A percentile compares a stretch with the other conserved stretches of the same genome.
These are phyloP conservation scores for Chaetodon auriga DNA, from an alignment of 2,113 vertebrate species.

Conservation along the genomic window DNA sequence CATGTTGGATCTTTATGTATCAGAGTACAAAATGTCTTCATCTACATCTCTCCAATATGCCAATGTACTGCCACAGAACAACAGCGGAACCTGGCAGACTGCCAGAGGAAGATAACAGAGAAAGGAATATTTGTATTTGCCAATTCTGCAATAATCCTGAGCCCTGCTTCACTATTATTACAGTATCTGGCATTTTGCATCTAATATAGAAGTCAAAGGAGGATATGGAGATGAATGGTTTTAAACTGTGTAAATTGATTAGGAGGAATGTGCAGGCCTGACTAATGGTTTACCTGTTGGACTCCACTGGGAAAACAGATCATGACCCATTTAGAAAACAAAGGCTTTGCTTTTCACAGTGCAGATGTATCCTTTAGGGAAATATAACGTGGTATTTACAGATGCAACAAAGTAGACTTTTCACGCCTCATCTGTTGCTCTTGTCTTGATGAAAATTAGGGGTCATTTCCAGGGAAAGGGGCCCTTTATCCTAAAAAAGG, in stretches of 20 bases:
- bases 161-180: constrained; percentile 66
- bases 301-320: constrained; percentile 66
- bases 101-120: constrained; percentile 64
- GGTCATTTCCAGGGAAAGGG: constrained; percentile 52
- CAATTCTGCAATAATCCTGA: constrained; percentile 71
- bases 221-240: constrained; percentile 76
- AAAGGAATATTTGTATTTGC: constrained; percentile 71
- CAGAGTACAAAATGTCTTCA: constrained; percentile 37
- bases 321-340: constrained; percentile 70
- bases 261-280: constrained; percentile 45
- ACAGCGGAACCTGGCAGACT: constrained; percentile 36
- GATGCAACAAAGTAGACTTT: constrained; percentile 55
- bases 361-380: constrained; percentile 60
- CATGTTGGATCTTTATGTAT: constrained; percentile 42
- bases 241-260: constrained; percentile 72
- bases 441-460: constrained; percentile 59
- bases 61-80: constrained; percentile 43
- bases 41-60: constrained; percentile 27
- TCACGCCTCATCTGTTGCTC: constrained; percentile 56
- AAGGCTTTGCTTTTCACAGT: constrained; percentile 57
- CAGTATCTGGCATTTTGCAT: constrained; percentile 74
- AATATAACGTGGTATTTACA: constrained; percentile 72
- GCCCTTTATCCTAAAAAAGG: constrained; percentile 16
- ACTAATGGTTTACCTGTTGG: constrained; percentile 71
- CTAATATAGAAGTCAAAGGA: constrained; percentile 73